phyloP scores from a whole-genome alignment of 2,888 invertebrate genomes.

The Meloe dianella region DNA sequence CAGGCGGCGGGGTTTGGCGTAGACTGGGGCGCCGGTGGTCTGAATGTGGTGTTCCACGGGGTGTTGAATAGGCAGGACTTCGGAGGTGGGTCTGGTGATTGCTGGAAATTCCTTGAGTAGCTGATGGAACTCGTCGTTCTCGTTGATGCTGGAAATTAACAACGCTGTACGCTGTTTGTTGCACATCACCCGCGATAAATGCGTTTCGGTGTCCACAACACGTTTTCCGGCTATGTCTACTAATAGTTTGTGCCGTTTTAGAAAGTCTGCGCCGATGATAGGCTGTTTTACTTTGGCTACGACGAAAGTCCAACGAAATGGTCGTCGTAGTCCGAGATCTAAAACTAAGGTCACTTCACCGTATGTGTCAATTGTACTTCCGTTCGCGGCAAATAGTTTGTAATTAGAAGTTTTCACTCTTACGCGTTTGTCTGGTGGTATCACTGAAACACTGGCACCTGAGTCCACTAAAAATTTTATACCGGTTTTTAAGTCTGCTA shows the following conservation, averaged over 20 bases:
- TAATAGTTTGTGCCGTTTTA: background rate
- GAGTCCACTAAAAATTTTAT: background rate
- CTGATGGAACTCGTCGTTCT: background rate
- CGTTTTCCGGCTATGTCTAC: slow-evolving; percentile 10
- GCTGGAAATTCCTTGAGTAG: background rate
- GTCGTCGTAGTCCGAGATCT: slow-evolving; percentile 11
- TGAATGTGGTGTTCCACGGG: slow-evolving; percentile 43
- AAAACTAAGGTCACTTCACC: slow-evolving; percentile 14
- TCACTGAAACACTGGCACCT: background rate
- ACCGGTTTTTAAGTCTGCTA: background rate
- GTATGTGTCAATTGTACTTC: slow-evolving; percentile 15
- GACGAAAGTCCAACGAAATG: slow-evolving; percentile 20
- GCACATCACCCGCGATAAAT: background rate
- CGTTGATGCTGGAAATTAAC: background rate
- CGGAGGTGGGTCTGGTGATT: slow-evolving; percentile 11
- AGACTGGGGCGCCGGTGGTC: slow-evolving; percentile 46
- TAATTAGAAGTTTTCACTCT: background rate
- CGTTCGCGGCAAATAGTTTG: slow-evolving; percentile 20
- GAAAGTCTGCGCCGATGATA: slow-evolving; percentile 16
- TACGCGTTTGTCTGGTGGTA: background rate
- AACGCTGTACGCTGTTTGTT: background rate
- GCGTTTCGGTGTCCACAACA: background rate
- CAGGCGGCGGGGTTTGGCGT: slow-evolving; percentile 43
- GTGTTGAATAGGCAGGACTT: background rate
- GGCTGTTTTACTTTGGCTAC: slow-evolving; percentile 16